Evolutionary conservation across 2,888 invertebrate species (phyloP), one percentile per base, ranked within the genome.

Genomic region (Macaria liturata): DNA sequence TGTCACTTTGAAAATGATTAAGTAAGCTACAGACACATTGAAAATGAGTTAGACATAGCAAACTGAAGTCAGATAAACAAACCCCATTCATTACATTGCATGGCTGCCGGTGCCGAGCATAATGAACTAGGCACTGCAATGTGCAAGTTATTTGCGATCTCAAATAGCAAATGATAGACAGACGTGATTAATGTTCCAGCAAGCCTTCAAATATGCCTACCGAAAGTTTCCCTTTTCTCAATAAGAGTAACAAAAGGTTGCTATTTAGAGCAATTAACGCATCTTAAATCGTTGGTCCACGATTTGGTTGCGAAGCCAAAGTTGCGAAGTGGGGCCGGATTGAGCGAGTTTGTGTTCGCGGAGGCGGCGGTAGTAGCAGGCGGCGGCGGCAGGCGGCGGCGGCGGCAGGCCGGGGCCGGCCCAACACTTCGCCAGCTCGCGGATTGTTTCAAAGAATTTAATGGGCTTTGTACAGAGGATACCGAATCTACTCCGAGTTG

Each of bases 381-480:
- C 44, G 20, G 53, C 20, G 20, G 20, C 20, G 20, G 20, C 20
- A 20, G 20, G 20, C 20, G 20, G 20, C 20, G 20, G 20, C 20
- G 20, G 20, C 20, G 20, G 20, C 20, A 20, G 20, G 20, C 20
- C 20, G 20, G 20, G 20, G 20, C 20, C 20, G 20, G 20, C 20
- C 20, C 20, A 2, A 20, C 20, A 20, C 20, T 20, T 20, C 20
- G 20, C 46, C 34, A 43, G 47, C 49, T 52, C 51, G 47, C 78
- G 73, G 78, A 71, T 79, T 77, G 76, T 78, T 82, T 72, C 72
- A 75, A 83, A 82, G 77, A 80, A 80, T 81, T 72, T 76, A 78
- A 81, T 76, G 76, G 74, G 75, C 64, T 64, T 64, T 57, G 61
- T 62, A 59, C 54, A 51, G 51, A 60, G 50, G 53, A 57, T 54